Evolutionary conservation across 2,888 invertebrate species (phyloP), one percentile per base, ranked within the genome.

Genomic region (Pyrrhosoma nymphula): DNA sequence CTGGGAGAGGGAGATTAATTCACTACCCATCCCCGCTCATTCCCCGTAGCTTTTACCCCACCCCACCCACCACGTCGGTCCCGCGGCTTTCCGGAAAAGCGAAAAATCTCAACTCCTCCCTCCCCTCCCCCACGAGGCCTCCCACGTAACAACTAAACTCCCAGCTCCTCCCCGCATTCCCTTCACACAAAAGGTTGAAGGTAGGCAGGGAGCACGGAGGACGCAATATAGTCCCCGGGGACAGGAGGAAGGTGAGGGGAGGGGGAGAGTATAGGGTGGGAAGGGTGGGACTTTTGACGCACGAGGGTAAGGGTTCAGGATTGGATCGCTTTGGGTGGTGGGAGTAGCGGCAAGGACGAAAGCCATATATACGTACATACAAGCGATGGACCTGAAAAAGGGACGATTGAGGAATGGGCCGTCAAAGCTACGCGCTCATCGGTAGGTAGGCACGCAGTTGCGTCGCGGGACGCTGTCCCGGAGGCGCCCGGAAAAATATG

Each of bases 1-100:
- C 8, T 26, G 18, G 63, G 47, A 47, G 60, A 23, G 90, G 90
- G 90, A 35, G 91, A 91, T 91, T 63, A 63, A 91, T 91, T 91
- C 63, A 91, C 18, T 91, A 47, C 47, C 47, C 47, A 47, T 88
- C n/a, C 47, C 39, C 18, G 0, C 82, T 82, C 82, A 35, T 4
- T 14, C n/a, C 88, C 8, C 39, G 2, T 18, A 39, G 16, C 56
- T 56, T 10, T 69, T 47, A 47, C 47, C 47, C 47, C 47, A 47
- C 47, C 47, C 47, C 47, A 23, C 47, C 47, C 47, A 23, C 2
- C 47, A 47, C 47, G 47, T 47, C 60, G 4, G 60, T 60, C 18
- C 60, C 47, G 47, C 23, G 26, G 69, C 69, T 69, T 26, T 23
- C 69, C 69, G n/a, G 69, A 26, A 69, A 69, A 69, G 69, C 4